Base-by-base conservation (phyloP, 2,888 invertebrate species). In the Leptinotarsa rubiginosa region DNA sequence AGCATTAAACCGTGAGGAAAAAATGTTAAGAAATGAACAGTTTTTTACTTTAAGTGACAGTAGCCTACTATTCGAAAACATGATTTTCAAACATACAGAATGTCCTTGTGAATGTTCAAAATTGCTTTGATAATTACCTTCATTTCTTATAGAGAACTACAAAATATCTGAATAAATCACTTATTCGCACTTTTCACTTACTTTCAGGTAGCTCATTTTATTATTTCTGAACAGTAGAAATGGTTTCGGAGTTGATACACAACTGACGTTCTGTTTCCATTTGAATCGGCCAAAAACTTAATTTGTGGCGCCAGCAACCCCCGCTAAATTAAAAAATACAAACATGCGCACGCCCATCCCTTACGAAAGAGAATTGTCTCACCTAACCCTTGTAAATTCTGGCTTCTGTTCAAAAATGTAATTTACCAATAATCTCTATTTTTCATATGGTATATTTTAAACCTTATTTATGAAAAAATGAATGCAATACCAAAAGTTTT, bases 281-380 rank as follows among this genome's bases (percentile, higher is more conserved):
- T 56, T 56, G 56, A 56, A 56, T 56, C 12, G 18, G 72, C 65
- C 59, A 72, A 75, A 75, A 73, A 75, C 70, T 69, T 65, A 64
- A 75, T 69, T 75, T 72, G 75, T 75, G 69, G 73, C 73, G 73
- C 69, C 69, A 73, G 68, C 64, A 73, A 73, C 71, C 76, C 76
- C 69, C 62, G 54, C 65, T 65, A 41, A 50, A 65, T 22, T 47
- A 4, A 41, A 56, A 67, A 47, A 67, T 25, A 18, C 69, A 67
- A 71, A 65, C 52, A 69, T 71, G 76, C 76, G 76, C 76, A 76
- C 65, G 25, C 62, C 65, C 65, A 71, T 16, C 41, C 62, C 62
- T 41, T 31, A 62, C 59, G 10, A 15, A 59, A 25, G 41, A 41
- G 31, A 10, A 12, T 10, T 10, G 41, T 41, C 10, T 41, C 41